These are phyloP conservation scores for Lethenteron camtschaticum DNA, from an alignment of 2,113 vertebrate genomes.

Conservation along the genomic window DNA sequence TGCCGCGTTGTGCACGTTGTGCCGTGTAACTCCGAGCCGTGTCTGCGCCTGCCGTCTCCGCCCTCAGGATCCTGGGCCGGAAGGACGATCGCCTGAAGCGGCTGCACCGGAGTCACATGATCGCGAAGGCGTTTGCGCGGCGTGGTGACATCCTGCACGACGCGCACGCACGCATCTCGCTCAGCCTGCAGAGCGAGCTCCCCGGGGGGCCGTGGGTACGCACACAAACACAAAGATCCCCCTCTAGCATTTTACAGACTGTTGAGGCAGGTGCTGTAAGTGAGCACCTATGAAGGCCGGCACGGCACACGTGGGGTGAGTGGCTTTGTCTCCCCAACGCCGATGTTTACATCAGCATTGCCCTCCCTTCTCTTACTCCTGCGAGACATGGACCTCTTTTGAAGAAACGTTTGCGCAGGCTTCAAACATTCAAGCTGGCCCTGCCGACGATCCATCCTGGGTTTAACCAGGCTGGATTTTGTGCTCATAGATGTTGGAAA, in stretches of 20 bases:
- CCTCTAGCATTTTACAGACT: too few species aligned
- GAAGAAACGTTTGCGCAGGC: too few species aligned
- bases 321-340: neutral
- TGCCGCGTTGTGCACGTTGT: accelerated
- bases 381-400: neutral
- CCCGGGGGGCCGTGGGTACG: conserved; percentile 76
- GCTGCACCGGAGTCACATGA: conserved; percentile 98
- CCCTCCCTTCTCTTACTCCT: neutral
- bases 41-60: neutral
- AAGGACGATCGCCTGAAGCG: conserved; percentile 81
- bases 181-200: conserved; percentile 85
- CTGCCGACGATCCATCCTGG: too few species aligned
- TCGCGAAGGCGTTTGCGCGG: conserved; percentile 85
- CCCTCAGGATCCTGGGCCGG: conserved; percentile 50
- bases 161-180: conserved; percentile 65
- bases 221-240: neutral
- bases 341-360: neutral
- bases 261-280: too few species aligned
- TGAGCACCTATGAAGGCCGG: too few species aligned
- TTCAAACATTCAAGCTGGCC: too few species aligned
- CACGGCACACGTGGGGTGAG: too few species aligned
- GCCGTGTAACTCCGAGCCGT: neutral
- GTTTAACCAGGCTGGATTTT: too few species aligned
- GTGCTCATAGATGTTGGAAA: too few species aligned
- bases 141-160: conserved; percentile 75